Evolutionary conservation across 2,888 invertebrate species (phyloP).

Genomic region (Drosophila atripex): DNA sequence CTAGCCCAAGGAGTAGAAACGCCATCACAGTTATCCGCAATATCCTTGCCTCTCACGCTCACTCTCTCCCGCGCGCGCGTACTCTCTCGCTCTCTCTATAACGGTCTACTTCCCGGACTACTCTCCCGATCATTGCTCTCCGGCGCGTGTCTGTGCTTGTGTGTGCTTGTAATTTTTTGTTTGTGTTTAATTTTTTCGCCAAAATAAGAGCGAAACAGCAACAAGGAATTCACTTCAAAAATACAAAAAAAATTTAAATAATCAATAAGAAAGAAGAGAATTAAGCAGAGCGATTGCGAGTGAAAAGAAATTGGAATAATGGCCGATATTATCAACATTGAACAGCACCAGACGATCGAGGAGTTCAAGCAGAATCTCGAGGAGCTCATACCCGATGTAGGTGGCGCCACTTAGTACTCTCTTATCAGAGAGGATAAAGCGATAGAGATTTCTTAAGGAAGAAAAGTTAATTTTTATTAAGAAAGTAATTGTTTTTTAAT

Average conservation of each 20-base stretch:
- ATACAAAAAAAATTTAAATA: conserved; percentile 12
- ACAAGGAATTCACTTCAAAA: conserved; percentile 18
- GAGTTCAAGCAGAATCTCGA: conserved; percentile 80
- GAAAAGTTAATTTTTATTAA: no score
- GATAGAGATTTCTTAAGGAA: no score
- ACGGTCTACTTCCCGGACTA: conserved; percentile 2
- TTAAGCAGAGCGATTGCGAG: conserved; percentile 41
- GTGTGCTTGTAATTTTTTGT: conserved; percentile 14
- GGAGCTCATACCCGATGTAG: conserved; percentile 81
- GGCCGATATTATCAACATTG: conserved; percentile 81
- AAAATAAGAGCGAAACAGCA: conserved; percentile 7
- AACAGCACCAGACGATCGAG: conserved; percentile 74
- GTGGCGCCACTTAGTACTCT: conserved; percentile 43
- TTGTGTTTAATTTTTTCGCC: conserved; percentile 1
- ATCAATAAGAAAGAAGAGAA: conserved; percentile 1
- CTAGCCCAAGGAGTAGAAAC: conserved; percentile 9
- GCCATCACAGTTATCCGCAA: neutral
- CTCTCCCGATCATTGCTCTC: conserved; percentile 6
- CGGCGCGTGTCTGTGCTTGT: neutral
- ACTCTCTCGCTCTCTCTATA: neutral
- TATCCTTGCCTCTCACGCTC: conserved; percentile 33
- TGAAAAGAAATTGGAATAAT: conserved; percentile 61
- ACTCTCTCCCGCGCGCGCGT: conserved; percentile 19
- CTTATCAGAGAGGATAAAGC: neutral
- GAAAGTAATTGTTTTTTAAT: no score